Evolutionary conservation across 2,888 invertebrate genomes (phyloP).

Genomic region (Hipparchia semele): DNA sequence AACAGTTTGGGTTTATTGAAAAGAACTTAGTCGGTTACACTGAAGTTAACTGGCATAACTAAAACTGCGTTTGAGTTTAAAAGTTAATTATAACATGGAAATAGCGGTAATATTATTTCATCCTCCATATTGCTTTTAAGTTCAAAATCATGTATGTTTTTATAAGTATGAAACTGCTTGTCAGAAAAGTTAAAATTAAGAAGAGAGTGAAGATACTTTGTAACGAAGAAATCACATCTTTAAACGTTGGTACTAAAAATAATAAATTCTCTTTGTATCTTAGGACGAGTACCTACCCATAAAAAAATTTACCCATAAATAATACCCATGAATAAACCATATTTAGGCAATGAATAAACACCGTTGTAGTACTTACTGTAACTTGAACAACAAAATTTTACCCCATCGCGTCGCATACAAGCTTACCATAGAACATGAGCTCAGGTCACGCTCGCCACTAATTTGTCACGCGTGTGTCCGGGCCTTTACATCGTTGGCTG

Average conservation of each 20-base stretch:
- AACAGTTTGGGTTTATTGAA: conserved; percentile 75
- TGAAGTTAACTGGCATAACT: conserved; percentile 47
- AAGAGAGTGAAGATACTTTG: conserved; percentile 5
- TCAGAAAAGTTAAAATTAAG: conserved; percentile 11
- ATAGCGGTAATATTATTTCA: conserved; percentile 40
- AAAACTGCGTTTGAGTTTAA: conserved; percentile 48
- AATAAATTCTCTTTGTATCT: neutral
- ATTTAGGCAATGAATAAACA: conserved; percentile 25
- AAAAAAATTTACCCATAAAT: no score
- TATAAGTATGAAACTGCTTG: conserved; percentile 12
- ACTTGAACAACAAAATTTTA: conserved; percentile 40
- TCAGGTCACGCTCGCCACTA: conserved; percentile 54
- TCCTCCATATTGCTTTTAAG: conserved; percentile 18
- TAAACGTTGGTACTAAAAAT: neutral
- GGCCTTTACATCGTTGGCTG: conserved; percentile 69
- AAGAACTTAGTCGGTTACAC: conserved; percentile 68
- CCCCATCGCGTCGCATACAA: conserved; percentile 53
- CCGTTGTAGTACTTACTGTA: conserved; percentile 12
- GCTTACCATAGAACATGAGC: conserved; percentile 53
- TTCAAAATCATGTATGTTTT: conserved; percentile 22
- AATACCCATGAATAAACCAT: neutral
- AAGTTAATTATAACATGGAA: conserved; percentile 58
- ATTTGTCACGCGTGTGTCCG: conserved; percentile 60
- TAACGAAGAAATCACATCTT: conserved; percentile 1
- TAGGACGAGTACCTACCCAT: no score